phyloP scores from a whole-genome alignment of 1,140 invertebrate species.

The Copidosoma floridanum region DNA sequence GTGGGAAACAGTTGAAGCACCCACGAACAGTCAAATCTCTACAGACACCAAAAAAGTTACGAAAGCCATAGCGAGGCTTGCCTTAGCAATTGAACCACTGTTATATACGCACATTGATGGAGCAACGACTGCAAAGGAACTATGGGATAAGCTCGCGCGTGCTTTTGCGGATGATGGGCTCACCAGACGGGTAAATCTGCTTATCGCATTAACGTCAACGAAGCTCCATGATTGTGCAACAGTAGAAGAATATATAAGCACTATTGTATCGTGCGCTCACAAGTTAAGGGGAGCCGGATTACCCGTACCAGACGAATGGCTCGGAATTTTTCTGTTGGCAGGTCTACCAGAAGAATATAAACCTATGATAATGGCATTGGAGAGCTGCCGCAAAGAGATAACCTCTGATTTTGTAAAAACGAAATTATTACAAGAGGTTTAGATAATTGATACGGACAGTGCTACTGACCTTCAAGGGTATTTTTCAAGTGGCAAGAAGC shows the following conservation, averaged over 20 bases:
- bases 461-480: not conserved
- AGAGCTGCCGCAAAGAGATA: slow-evolving; percentile 40
- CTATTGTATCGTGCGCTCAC: not conserved
- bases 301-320: slow-evolving; percentile 41
- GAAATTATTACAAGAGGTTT: slow-evolving; percentile 45
- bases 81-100: not conserved
- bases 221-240: not conserved
- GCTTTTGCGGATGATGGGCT: not conserved
- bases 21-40: not conserved
- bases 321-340: slow-evolving; percentile 43
- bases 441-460: not conserved
- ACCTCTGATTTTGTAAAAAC: slow-evolving; percentile 44
- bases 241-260: not conserved
- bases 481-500: too few species aligned
- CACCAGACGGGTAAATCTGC: not conserved
- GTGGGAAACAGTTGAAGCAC: slow-evolving; percentile 34
- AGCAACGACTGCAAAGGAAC: not conserved
- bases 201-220: not conserved
- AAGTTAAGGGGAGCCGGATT: slow-evolving; percentile 20
- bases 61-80: not conserved
- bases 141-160: not conserved
- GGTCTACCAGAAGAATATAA: too few species aligned
- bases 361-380: slow-evolving; percentile 51
- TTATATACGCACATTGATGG: not conserved
- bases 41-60: not conserved